These are phyloP conservation scores for Lepidocyrtinus sp. DNA, from an alignment of 2,888 invertebrate species.

Conservation along the genomic window DNA sequence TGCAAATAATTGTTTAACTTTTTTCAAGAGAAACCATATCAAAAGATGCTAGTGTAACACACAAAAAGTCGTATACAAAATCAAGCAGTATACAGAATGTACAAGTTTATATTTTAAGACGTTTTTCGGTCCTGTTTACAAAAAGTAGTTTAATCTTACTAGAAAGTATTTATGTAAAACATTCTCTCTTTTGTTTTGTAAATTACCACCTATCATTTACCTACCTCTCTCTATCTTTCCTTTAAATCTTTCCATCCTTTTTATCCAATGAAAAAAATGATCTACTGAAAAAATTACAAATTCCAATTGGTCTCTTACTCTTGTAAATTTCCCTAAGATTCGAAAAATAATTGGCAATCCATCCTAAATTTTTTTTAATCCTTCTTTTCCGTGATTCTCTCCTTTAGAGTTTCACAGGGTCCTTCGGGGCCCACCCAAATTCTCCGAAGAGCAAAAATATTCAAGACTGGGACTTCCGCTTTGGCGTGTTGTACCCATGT, in stretches of 20 bases:
- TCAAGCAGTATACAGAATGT: conserved; percentile 57
- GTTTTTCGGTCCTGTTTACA: conserved; percentile 48
- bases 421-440: conserved; percentile 65
- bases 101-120: conserved; percentile 46
- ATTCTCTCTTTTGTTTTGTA: conserved; percentile 32
- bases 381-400: conserved; percentile 58
- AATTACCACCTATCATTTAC: too few relatives aligned
- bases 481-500: too few relatives aligned
- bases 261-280: too few relatives aligned
- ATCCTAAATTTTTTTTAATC: conserved; percentile 30
- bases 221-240: too few relatives aligned
- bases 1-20: conserved; percentile 16
- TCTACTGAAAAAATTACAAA: too few relatives aligned
- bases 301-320: too few relatives aligned
- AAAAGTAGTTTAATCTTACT: conserved; percentile 47
- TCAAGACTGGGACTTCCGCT: too few relatives aligned
- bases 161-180: conserved; percentile 52
- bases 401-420: conserved; percentile 49
- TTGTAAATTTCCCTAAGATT: too few relatives aligned
- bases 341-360: conserved; percentile 39
- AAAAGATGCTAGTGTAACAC: conserved; percentile 53
- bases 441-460: conserved; percentile 66
- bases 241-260: conserved; percentile 10
- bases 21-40: conserved; percentile 56
- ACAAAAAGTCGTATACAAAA: conserved; percentile 53